phyloP scores from a whole-genome alignment of 2,113 vertebrate genomes.

The Nothocercus nigrocapillus region DNA sequence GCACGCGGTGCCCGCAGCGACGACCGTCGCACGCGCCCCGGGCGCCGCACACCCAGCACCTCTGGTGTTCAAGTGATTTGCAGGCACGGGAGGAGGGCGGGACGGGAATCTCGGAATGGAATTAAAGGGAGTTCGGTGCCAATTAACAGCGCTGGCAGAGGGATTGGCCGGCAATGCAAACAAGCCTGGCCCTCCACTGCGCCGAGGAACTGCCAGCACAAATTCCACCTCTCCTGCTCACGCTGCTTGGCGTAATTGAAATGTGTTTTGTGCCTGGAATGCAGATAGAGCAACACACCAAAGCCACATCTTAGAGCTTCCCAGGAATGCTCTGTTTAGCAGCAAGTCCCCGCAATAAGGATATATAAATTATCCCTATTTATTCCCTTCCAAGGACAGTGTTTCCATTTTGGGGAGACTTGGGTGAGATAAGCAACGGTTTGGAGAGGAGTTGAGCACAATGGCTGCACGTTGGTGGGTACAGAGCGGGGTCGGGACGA shows the following conservation, averaged over 20 bases:
- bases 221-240: not conserved
- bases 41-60: not conserved
- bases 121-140: not conserved
- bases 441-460: not conserved
- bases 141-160: not conserved
- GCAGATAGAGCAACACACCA: not conserved
- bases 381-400: constrained; percentile 2
- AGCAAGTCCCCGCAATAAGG: not conserved
- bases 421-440: not conserved
- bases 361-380: not conserved
- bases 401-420: not conserved
- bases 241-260: not conserved
- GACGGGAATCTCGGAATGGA: not conserved
- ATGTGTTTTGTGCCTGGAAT: constrained; percentile 11
- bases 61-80: not conserved
- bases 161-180: not conserved
- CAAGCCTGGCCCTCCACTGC: constrained; percentile 35
- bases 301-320: not conserved
- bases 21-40: too few species aligned
- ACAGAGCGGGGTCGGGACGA: not conserved
- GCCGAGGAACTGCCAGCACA: constrained; percentile 5
- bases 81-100: not conserved
- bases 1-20: too few species aligned
- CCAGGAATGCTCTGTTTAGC: not conserved
- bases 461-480: not conserved